These are phyloP conservation scores for Lucilia sericata DNA, from an alignment of 1,140 invertebrate genomes.

Conservation along the genomic window DNA sequence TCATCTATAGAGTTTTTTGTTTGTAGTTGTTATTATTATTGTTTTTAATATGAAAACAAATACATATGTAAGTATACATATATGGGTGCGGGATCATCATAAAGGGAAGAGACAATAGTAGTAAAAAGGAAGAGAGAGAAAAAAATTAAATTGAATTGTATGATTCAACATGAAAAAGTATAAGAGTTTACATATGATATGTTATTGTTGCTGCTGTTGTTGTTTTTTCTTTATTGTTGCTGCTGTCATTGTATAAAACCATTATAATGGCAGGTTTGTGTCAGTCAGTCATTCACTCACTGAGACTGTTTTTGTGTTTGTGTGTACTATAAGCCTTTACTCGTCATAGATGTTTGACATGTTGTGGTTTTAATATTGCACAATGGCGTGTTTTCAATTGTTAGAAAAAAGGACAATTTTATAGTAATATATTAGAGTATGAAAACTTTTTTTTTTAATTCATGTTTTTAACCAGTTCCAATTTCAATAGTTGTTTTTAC, in stretches of 20 bases:
- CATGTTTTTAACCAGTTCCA: no score
- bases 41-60: not conserved
- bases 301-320: not conserved
- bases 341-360: not conserved
- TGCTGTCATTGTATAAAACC: constrained; percentile 25
- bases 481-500: no score
- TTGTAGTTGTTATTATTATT: not conserved
- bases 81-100: no score
- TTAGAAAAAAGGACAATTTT: not conserved
- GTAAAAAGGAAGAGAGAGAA: not conserved
- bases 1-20: constrained; percentile 53
- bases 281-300: not conserved
- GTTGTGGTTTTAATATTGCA: not conserved
- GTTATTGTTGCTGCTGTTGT: not conserved
- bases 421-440: not conserved
- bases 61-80: not conserved
- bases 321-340: not conserved
- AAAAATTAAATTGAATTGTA: not conserved
- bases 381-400: not conserved
- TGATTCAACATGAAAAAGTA: not conserved
- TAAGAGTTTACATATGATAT: not conserved
- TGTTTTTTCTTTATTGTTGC: not conserved
- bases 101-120: no score
- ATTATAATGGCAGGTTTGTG: not conserved
- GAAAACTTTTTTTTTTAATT: no score